Evolutionary conservation across 2,113 vertebrate species (phyloP).

Genomic region (Callionymus lyra): DNA sequence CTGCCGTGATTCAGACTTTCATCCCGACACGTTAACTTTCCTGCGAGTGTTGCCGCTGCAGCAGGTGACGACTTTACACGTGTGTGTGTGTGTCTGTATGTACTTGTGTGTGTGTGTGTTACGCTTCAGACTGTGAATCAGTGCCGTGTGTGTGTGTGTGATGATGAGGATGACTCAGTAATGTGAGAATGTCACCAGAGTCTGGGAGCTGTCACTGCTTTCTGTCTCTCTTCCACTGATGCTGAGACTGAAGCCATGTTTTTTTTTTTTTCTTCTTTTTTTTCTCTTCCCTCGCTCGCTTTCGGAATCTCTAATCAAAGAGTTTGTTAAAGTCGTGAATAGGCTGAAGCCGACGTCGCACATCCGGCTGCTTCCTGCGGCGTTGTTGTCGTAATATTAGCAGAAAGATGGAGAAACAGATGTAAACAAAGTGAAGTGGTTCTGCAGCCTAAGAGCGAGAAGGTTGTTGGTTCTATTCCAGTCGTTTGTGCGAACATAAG

Average conservation of each 20-base stretch:
- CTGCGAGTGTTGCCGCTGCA: not conserved
- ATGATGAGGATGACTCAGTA: conserved; percentile 57
- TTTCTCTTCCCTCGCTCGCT: not conserved
- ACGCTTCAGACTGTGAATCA: conserved; percentile 42
- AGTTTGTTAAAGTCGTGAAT: no score
- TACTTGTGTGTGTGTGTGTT: conserved; percentile 24
- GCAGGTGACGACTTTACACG: not conserved
- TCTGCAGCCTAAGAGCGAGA: no score
- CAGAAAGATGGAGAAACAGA: no score
- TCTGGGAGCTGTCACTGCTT: conserved; percentile 47
- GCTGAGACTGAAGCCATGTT: conserved; percentile 18
- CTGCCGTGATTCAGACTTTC: not conserved
- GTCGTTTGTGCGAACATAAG: no score
- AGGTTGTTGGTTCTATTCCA: no score
- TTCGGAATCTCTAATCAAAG: no score
- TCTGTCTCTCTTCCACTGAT: conserved; percentile 28
- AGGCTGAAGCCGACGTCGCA: no score
- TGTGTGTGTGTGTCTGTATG: conserved; percentile 10
- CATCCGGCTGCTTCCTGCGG: no score
- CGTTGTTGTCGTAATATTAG: no score
- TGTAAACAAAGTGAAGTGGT: no score
- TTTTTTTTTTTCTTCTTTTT: conserved; percentile 14
- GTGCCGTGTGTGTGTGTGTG: conserved; percentile 11
- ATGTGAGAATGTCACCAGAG: conserved; percentile 62
- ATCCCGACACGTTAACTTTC: no score